These are phyloP conservation scores for Mythimna albipuncta DNA, from an alignment of 2,888 invertebrate species.

Conservation along the genomic window DNA sequence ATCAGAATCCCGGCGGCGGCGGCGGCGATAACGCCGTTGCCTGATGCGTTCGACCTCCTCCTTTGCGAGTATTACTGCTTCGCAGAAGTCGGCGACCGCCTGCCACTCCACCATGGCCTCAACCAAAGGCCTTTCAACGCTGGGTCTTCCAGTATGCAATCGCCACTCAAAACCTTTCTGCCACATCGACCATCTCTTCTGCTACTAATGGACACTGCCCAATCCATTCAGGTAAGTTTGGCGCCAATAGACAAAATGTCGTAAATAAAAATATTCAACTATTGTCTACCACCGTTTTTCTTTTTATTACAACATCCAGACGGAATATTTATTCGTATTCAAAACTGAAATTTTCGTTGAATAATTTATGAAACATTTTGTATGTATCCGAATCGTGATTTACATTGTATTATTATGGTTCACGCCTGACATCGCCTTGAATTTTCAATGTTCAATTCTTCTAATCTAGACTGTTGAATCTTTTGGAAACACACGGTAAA, in stretches of 20 bases:
- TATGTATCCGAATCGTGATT: slow-evolving; percentile 60
- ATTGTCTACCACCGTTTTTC: neutral
- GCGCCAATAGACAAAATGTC: neutral
- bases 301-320: slow-evolving; percentile 22
- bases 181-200: no score
- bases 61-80: no score
- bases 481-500: slow-evolving; percentile 54
- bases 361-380: slow-evolving; percentile 60
- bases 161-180: no score
- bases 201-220: no score
- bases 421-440: slow-evolving; percentile 55
- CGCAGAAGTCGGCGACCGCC: no score
- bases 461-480: slow-evolving; percentile 63
- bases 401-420: slow-evolving; percentile 54
- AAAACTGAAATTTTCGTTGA: slow-evolving; percentile 50
- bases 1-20: no score
- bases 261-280: neutral
- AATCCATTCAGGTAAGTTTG: no score
- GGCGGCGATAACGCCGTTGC: no score
- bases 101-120: no score
- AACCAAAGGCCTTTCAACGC: no score
- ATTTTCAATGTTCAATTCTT: slow-evolving; percentile 61
- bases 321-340: slow-evolving; percentile 48
- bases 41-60: no score
- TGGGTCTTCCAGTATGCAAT: no score